These are phyloP conservation scores for Athetis lepigone DNA, from an alignment of 2,888 invertebrate species.

Conservation along the genomic window DNA sequence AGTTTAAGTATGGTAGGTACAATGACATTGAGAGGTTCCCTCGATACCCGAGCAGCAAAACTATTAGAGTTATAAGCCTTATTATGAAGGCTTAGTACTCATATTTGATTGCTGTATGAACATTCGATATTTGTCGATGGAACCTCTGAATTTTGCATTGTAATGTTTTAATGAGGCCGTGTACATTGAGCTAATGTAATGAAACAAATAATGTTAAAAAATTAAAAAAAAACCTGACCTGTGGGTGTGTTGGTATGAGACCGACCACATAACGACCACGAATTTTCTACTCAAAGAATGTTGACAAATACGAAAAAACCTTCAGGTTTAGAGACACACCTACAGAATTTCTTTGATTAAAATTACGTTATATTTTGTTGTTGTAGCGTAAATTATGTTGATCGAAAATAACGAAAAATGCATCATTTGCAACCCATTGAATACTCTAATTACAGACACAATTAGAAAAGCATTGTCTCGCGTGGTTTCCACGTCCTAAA, in stretches of 20 bases:
- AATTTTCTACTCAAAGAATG: not conserved
- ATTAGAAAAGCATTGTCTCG: no score
- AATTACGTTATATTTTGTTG: not conserved
- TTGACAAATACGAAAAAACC: not conserved
- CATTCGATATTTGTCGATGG: not conserved
- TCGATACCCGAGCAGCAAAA: not conserved
- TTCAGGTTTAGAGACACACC: not conserved
- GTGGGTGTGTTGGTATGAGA: slow-evolving; percentile 14
- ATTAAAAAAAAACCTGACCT: slow-evolving; percentile 4
- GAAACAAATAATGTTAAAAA: slow-evolving; percentile 8
- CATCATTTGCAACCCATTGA: no score
- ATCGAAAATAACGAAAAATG: no score
- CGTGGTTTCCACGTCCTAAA: no score
- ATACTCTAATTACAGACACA: no score
- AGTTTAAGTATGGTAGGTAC: slow-evolving; percentile 3
- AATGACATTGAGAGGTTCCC: slow-evolving; percentile 1
- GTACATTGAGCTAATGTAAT: slow-evolving; percentile 29
- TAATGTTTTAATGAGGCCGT: slow-evolving; percentile 33
- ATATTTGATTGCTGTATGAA: slow-evolving; percentile 7
- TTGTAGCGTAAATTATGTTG: no score
- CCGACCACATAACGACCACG: not conserved
- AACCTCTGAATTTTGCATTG: slow-evolving; percentile 13
- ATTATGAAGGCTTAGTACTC: not conserved
- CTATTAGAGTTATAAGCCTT: slow-evolving; percentile 10
- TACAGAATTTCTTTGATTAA: no score